Base-by-base conservation (phyloP, 2,113 vertebrate genomes). In the Sialia sialis region DNA sequence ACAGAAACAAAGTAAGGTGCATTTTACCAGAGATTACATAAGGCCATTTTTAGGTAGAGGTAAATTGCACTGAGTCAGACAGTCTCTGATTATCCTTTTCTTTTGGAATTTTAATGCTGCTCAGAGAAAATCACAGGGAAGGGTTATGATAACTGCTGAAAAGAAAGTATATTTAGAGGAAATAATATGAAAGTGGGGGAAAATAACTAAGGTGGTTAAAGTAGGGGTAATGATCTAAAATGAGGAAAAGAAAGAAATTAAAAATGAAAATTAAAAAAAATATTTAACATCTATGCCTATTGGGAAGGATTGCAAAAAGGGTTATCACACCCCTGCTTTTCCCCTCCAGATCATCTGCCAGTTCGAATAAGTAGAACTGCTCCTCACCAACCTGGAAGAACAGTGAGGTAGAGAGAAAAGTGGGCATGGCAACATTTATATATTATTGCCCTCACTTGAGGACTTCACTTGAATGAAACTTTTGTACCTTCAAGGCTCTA, bases 11-110 rank as follows among this genome's bases (percentile, higher is more conserved):
- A 93, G 87, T 54, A 39, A 89, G 72, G 32, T 49, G 26, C 16
- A 38, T 49, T 30, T 62, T 79, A 62, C 8, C 5, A 75, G 62
- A 79, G 29, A 91, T 82, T 84, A 76, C 94, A 82, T 87, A 76
- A 73, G 26, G 6, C 26, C 13, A 29, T 89, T 95, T 93, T 76
- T 55, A 91, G 29, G 44, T 32, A 84, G 62, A 85, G 18, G 49
- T 49, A 95, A 91, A 89, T 91, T 85, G 34, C 27, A 87, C 27
- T 62, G 77, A 87, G 60, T 58, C 48, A 72, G 54, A 34, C 25
- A 68, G 34, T 83, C 77, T 87, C 62, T 93, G 87, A 87, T 91
- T 79, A 62, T 79, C 6, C 19, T 75, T 87, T 72, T 69, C 20
- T 74, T 43, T 34, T 34, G 46, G 38, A 92, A 87, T 62, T 54